A percentile compares a stretch with the other conserved stretches of the same genome.
These are phyloP conservation scores for Glareola pratincola DNA, from an alignment of 2,113 vertebrate species.

Conservation along the genomic window DNA sequence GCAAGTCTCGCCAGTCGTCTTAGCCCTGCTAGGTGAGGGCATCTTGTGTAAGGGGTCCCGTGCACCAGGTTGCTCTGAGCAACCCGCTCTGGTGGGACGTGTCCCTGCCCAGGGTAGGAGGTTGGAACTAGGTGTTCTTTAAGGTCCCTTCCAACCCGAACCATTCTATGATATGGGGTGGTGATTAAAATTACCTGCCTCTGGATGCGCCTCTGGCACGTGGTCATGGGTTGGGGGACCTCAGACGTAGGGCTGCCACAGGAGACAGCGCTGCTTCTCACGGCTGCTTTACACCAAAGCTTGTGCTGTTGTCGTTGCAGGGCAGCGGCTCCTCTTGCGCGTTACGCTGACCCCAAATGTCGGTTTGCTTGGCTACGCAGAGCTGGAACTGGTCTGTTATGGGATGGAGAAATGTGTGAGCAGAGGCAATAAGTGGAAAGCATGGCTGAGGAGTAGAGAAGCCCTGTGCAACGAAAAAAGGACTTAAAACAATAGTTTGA, in stretches of 20 bases:
- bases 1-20: not conserved
- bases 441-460: not conserved
- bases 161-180: too few species aligned
- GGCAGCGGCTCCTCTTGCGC: not conserved
- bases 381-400: not conserved
- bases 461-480: not conserved
- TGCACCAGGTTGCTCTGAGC: fast-evolving
- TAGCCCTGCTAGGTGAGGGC: not conserved
- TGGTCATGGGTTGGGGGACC: not conserved
- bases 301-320: not conserved
- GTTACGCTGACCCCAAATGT: not conserved
- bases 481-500: not conserved
- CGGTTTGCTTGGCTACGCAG: not conserved
- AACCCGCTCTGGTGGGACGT: too few species aligned
- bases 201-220: not conserved
- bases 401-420: not conserved
- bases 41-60: not conserved
- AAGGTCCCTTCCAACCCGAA: too few species aligned
- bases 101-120: too few species aligned
- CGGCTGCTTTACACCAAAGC: not conserved
- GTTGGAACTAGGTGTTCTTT: too few species aligned
- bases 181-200: not conserved
- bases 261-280: fast-evolving
- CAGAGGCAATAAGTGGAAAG: not conserved
- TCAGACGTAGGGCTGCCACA: not conserved